Conservation (phyloP, 2,113 vertebrate genomes). For the Lota lota region DNA sequence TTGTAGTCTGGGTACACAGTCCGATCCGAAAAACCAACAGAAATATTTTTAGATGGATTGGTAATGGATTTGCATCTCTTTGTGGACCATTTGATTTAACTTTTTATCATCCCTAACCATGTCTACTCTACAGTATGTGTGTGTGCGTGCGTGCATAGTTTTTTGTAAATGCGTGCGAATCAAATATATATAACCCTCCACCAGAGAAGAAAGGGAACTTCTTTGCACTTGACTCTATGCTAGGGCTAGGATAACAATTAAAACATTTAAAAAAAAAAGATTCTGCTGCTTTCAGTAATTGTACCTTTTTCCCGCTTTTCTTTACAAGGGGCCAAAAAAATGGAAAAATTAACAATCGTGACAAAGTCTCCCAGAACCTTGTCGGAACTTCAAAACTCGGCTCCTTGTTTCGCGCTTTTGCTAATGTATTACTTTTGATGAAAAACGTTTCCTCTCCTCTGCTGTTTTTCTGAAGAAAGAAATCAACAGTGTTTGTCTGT, state of each 20-base stretch:
- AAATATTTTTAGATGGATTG: slow-evolving; percentile 18
- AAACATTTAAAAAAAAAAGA: not conserved
- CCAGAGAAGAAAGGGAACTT: slow-evolving; percentile 43
- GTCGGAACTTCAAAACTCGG: slow-evolving; percentile 36
- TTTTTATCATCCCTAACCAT: slow-evolving; percentile 41
- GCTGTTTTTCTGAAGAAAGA: slow-evolving; percentile 27
- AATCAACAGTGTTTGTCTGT: slow-evolving; percentile 43
- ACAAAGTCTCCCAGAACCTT: slow-evolving; percentile 11
- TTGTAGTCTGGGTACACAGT: slow-evolving; percentile 32
- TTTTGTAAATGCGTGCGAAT: slow-evolving; percentile 50
- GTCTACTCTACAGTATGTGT: slow-evolving; percentile 53
- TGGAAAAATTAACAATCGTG: not conserved
- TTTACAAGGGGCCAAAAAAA: slow-evolving; percentile 34
- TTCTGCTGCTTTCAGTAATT: slow-evolving; percentile 47
- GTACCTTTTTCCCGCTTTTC: slow-evolving; percentile 39
- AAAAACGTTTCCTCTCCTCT: slow-evolving; percentile 32
- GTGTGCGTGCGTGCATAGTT: slow-evolving; percentile 43
- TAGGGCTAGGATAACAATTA: slow-evolving; percentile 57
- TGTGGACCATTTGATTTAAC: slow-evolving; percentile 39
- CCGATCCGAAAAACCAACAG: too few relatives aligned
- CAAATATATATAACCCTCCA: slow-evolving; percentile 57
- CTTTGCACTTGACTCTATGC: slow-evolving; percentile 63
- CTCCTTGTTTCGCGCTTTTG: slow-evolving; percentile 31
- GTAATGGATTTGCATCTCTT: slow-evolving; percentile 24
- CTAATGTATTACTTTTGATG: slow-evolving; percentile 48